Base-by-base conservation (phyloP, 2,797 vertebrate species). In the Cyclopterus lumpus region DNA sequence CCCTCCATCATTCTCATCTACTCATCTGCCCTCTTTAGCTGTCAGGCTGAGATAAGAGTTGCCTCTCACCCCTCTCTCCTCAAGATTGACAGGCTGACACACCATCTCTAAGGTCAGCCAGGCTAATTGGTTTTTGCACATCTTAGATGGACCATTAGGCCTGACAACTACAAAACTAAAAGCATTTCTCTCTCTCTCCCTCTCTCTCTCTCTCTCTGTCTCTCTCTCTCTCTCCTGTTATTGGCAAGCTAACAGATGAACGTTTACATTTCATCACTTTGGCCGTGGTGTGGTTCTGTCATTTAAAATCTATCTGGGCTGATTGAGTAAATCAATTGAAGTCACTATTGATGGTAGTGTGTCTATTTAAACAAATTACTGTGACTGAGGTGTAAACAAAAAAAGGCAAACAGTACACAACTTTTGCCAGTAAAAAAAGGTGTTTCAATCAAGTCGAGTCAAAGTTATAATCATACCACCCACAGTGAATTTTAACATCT, bases 101-200 rank as follows among this genome's bases (percentile, higher is more conserved):
- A 42, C 71, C 80, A 67, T 87, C 81, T 82, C 69, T 64, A 40
- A 84, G 93, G 93, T 93, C 92, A 92, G 55, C 63, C 16, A 34
- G 90, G 90, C 88, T 95, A 95, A 94, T 93, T 94, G 91, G 85
- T 92, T 93, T 92, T 89, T 84, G 83, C 88, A 80, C 83, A 64
- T 89, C 81, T 83, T 81, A 77, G 87, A 90, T 77, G 82, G 81
- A 85, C 85, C 85, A 91, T 93, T 93, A 93, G 86, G 76, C 77
- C 54, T 63, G 65, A 81, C 80, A 55, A 80, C 82, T 81, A 66
- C 67, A 59, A 80, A 81, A 77, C 65, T 84, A 48, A 86, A 86
- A 84, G 71, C 60, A 77, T 77, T 54, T 40, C 36, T 38, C 15
- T 71, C 59, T 57, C 73, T 49, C 30, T 26, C 26, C n/a, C 22